Percentiles rank a stretch among this genome's conserved stretches.
Conservation (phyloP, 1,140 invertebrate genomes). For the Aplysia californica region DNA sequence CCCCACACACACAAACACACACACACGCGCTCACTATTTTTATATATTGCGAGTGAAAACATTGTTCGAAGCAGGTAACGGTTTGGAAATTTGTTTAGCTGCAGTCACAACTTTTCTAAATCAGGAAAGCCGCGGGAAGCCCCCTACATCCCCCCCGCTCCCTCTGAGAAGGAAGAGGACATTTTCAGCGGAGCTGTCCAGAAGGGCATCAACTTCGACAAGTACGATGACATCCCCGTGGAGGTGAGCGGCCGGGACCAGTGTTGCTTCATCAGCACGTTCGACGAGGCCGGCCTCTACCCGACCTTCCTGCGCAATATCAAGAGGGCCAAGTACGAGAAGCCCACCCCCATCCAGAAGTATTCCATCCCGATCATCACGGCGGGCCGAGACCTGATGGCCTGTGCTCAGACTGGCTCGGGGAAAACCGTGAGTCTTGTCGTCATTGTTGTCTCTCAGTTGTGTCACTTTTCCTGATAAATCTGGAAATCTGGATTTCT, state of each 20-base stretch:
- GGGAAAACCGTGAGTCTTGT: constrained; percentile 85
- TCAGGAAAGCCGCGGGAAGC: constrained; percentile 37
- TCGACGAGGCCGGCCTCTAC: constrained; percentile 79
- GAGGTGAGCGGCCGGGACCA: constrained; percentile 79
- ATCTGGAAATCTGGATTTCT: no score
- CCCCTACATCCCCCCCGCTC: constrained; percentile 79
- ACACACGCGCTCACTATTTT: no score
- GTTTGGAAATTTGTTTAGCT: no score
- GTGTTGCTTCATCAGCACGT: constrained; percentile 75
- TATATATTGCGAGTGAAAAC: no score
- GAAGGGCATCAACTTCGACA: constrained; percentile 89
- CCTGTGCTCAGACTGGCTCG: constrained; percentile 96
- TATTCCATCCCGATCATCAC: constrained; percentile 87
- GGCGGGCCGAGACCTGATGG: constrained; percentile 89
- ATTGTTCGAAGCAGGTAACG: no score
- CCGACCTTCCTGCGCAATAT: constrained; percentile 82
- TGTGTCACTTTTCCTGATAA: no score
- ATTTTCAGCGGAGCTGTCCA: constrained; percentile 79
- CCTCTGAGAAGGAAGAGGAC: constrained; percentile 75
- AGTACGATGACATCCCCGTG: constrained; percentile 86
- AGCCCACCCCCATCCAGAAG: constrained; percentile 95
- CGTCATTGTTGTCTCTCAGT: no score
- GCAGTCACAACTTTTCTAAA: no score
- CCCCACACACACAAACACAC: no score
- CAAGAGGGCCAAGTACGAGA: constrained; percentile 81